A percentile compares a stretch with the other conserved stretches of the same genome.
phyloP scores from a whole-genome alignment of 1,140 invertebrate genomes.

The Ceratosolen solmsi region DNA sequence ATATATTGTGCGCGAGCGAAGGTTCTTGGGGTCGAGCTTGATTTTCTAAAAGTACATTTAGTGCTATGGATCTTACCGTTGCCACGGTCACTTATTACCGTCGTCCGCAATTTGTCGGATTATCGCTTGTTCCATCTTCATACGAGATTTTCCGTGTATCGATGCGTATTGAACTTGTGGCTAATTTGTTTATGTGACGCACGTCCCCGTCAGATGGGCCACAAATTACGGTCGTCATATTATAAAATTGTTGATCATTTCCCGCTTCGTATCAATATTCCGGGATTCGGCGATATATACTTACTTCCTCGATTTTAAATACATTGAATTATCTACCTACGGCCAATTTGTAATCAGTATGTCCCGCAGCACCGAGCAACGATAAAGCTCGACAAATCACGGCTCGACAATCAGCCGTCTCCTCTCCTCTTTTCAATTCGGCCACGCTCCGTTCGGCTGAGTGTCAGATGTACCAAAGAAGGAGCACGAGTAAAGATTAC shows the following conservation, averaged over 20 bases:
- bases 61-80: not conserved
- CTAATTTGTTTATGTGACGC: too few species aligned
- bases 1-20: too few species aligned
- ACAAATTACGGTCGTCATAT: too few species aligned
- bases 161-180: too few species aligned
- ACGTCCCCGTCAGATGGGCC: too few species aligned
- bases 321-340: not conserved
- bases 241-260: too few species aligned
- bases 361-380: slow-evolving; percentile 16
- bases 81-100: not conserved
- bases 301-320: not conserved
- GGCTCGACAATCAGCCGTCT: slow-evolving; percentile 10
- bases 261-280: not conserved
- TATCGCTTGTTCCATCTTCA: too few species aligned
- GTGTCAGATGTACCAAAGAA: not conserved
- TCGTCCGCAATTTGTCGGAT: too few species aligned
- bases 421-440: not conserved
- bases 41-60: too few species aligned
- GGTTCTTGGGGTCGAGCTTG: too few species aligned
- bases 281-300: not conserved
- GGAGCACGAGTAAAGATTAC: slow-evolving; percentile 24
- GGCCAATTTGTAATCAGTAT: slow-evolving; percentile 41
- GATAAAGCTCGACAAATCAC: slow-evolving; percentile 26
- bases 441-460: not conserved
- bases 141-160: too few species aligned